Evolutionary conservation across 2,797 vertebrate species (phyloP), one percentile per base, ranked within the genome.

Genomic region (Brotula barbata): DNA sequence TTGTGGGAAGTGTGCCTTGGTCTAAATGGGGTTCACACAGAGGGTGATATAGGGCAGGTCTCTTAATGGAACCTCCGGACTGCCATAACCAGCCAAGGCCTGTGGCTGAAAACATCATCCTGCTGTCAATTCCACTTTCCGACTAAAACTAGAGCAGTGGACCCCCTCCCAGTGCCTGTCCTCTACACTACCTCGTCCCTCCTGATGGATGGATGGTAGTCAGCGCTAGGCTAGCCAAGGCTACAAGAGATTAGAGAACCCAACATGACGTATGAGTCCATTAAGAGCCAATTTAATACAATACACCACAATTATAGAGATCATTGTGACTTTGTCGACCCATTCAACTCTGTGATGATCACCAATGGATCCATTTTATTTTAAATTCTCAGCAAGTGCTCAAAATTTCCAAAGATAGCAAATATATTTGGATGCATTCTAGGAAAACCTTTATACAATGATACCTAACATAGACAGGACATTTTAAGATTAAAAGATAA

Each of bases 1-100:
- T 66, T 71, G 50, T 48, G 48, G 42, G 37, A 63, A 58, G 43
- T 61, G 44, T 17, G 33, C 56, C 59, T 71, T 50, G 58, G 73
- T 74, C 71, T 71, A 77, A 78, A 78, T 61, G 68, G 65, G 68
- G 65, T 75, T 78, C 69, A 79, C 75, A 60, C 42, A 63, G 23
- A 74, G 55, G 61, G 22, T 22, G 69, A 67, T 64, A 69, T 67
- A 64, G 69, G 68, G 20, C 64, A 68, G 40, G 67, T 62, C 57
- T 54, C 66, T 75, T 70, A 83, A 88, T 73, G 74, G 72, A 61
- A 69, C 60, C 65, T 65, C 57, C 58, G 53, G 57, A 81, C 56
- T 71, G 60, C 66, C 80, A 82, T 68, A 85, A 75, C 63, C 73
- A 73, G 61, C 70, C 73, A 80, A 76, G 72, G 78, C 81, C 81